These are phyloP conservation scores for Tipula unca DNA, from an alignment of 2,888 invertebrate species.

Conservation along the genomic window DNA sequence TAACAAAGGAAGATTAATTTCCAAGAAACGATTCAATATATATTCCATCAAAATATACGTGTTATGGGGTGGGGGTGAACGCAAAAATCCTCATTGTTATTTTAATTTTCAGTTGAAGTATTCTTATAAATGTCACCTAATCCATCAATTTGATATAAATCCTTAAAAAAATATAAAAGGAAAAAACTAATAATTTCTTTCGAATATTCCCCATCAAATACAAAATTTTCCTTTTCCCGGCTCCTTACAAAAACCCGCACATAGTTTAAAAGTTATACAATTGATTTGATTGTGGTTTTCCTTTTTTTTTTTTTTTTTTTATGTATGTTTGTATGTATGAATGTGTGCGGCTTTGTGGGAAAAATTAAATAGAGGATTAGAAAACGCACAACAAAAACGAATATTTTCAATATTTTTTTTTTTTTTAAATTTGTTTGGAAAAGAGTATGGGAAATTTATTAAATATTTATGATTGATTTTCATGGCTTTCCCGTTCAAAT, in stretches of 20 bases:
- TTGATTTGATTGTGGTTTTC: background rate
- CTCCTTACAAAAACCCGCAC: background rate
- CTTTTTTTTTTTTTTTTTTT: too few relatives aligned
- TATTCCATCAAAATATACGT: background rate
- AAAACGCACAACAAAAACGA: background rate
- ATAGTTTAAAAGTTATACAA: background rate
- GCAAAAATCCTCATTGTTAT: background rate
- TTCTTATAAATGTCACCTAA: background rate
- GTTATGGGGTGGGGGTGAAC: background rate
- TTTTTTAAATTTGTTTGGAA: background rate
- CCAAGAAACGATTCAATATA: background rate
- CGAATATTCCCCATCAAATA: background rate
- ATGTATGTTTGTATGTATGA: too few relatives aligned
- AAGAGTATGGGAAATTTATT: background rate
- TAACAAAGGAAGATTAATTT: background rate
- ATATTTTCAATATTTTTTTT: background rate
- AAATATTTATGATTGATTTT: constrained; percentile 10
- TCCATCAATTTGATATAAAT: background rate
- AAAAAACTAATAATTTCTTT: background rate
- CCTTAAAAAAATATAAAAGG: background rate
- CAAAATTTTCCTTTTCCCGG: background rate
- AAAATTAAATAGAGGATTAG: background rate
- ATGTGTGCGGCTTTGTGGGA: too few relatives aligned
- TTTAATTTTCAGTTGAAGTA: background rate
- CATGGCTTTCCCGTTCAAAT: background rate